phyloP scores from a whole-genome alignment of 2,888 invertebrate species.

The Kryphioiulus occultus region DNA sequence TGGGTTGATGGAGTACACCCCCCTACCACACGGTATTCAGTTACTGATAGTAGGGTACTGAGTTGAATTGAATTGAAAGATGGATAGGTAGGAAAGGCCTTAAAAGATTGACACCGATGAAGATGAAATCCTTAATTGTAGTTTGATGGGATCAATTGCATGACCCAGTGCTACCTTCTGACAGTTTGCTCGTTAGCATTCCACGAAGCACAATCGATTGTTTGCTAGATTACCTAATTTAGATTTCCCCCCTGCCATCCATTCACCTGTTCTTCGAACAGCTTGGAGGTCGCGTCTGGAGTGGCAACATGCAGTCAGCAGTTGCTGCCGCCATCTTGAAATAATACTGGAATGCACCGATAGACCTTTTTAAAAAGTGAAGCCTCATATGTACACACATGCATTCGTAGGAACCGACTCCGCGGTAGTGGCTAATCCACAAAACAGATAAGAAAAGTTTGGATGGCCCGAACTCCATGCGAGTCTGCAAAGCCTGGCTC shows the following conservation, averaged over 20 bases:
- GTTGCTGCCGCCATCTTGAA: not conserved
- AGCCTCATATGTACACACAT: constrained; percentile 30
- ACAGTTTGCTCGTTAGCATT: too few relatives aligned
- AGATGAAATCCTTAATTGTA: too few relatives aligned
- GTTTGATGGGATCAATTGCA: too few relatives aligned
- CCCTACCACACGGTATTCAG: too few relatives aligned
- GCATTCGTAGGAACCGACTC: constrained; percentile 12
- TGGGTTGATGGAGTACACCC: too few relatives aligned
- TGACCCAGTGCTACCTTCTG: too few relatives aligned
- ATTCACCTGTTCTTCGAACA: not conserved
- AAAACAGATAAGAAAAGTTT: not conserved
- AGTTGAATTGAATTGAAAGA: too few relatives aligned
- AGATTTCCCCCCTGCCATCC: not conserved
- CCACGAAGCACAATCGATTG: not conserved
- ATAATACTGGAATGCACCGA: constrained; percentile 27
- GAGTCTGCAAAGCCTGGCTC: not conserved
- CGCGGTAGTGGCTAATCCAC: not conserved
- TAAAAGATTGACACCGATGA: too few relatives aligned
- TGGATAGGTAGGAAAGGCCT: too few relatives aligned
- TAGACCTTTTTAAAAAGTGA: constrained; percentile 36
- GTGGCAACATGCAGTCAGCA: not conserved
- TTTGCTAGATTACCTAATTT: not conserved
- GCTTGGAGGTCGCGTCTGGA: not conserved
- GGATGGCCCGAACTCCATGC: not conserved
- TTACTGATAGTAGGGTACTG: too few relatives aligned